phyloP scores from a whole-genome alignment of 92 coral and sea anemone genomes.

The Blastomussa wellsi region DNA sequence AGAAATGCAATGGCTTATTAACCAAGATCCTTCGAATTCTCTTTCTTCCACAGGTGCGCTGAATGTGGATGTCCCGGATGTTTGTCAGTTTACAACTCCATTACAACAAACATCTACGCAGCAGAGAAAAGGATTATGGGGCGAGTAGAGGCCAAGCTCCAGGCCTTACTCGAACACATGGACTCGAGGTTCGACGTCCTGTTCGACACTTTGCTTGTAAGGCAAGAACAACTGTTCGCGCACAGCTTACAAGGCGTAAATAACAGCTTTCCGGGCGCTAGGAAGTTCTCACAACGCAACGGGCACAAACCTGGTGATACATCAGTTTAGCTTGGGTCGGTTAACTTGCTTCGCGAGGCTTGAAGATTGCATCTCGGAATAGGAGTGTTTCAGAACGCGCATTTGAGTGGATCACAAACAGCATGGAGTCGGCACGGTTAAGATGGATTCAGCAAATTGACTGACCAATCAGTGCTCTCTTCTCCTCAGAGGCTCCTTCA shows the following conservation, averaged over 20 bases:
- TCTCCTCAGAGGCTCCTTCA: too few relatives aligned
- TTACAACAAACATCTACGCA: constrained; percentile 93
- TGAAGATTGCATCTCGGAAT: neutral
- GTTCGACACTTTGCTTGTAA: constrained; percentile 54
- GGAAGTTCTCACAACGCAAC: constrained; percentile 38
- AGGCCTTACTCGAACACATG: constrained; percentile 78
- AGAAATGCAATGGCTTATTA: neutral
- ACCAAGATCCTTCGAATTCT: neutral
- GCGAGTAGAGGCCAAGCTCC: constrained; percentile 78
- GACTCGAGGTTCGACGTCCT: constrained; percentile 82
- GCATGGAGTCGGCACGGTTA: neutral
- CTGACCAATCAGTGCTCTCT: too few relatives aligned
- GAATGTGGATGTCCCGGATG: constrained; percentile 99
- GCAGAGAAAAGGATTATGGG: constrained; percentile 96
- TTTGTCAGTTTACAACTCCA: constrained; percentile 90
- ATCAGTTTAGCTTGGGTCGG: constrained; percentile 36
- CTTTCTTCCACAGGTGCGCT: constrained; percentile 64
- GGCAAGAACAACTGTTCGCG: constrained; percentile 63
- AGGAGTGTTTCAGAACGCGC: neutral
- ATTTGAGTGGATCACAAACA: neutral
- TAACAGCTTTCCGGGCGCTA: constrained; percentile 20
- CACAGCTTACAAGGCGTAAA: constrained; percentile 15
- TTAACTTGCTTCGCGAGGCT: neutral
- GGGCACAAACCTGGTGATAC: constrained; percentile 61
- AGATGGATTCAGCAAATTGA: too few relatives aligned